These are phyloP conservation scores for Proales similis DNA, from an alignment of 1,140 invertebrate genomes.

Conservation along the genomic window DNA sequence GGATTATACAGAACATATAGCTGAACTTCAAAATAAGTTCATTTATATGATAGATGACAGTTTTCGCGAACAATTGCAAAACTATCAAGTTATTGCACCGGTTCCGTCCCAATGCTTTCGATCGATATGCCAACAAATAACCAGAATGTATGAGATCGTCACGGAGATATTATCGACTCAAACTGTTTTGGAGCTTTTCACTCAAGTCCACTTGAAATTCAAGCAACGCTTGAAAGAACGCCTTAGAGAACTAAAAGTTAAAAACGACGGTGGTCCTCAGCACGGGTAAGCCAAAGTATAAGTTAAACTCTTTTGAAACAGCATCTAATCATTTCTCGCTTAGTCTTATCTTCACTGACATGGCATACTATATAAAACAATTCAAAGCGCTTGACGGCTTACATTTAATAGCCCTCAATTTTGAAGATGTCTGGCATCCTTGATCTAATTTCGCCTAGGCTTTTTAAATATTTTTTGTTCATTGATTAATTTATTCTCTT, in stretches of 20 bases:
- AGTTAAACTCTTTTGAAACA: neutral
- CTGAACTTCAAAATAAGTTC: conserved; percentile 83
- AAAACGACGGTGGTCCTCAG: conserved; percentile 86
- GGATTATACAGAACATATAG: conserved; percentile 70
- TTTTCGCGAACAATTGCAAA: conserved; percentile 56
- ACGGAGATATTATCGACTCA: conserved; percentile 56
- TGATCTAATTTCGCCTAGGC: neutral
- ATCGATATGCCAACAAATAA: conserved; percentile 79
- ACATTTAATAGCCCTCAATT: conserved; percentile 19
- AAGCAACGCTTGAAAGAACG: conserved; percentile 76
- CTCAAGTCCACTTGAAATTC: conserved; percentile 74
- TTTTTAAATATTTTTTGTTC: conserved; percentile 29
- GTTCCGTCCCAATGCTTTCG: conserved; percentile 85
- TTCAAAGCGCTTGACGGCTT: conserved; percentile 11
- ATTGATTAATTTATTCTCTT: conserved; percentile 19
- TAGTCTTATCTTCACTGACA: conserved; percentile 31
- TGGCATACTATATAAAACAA: conserved; percentile 32
- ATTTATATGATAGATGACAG: conserved; percentile 77
- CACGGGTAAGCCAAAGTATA: conserved; percentile 57
- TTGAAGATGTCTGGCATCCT: conserved; percentile 19
- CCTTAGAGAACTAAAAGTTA: conserved; percentile 73
- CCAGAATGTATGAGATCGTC: conserved; percentile 84
- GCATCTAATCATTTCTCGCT: neutral
- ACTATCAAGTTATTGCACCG: conserved; percentile 73
- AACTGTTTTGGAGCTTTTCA: conserved; percentile 71